Conservation (phyloP, 2,113 vertebrate species). For the Bubo bubo region DNA sequence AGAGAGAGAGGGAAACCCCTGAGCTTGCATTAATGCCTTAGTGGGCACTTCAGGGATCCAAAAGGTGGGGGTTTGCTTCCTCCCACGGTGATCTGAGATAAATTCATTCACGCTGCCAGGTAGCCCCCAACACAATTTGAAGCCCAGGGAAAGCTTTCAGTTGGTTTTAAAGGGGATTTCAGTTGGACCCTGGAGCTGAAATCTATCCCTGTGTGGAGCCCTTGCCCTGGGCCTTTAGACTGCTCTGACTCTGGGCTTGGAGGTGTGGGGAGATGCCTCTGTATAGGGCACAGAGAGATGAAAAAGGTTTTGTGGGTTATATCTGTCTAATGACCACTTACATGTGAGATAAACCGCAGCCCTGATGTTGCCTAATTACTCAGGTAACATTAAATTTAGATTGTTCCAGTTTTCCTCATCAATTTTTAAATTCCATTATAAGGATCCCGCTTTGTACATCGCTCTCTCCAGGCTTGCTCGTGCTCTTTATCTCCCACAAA, state of each 20-base stretch:
- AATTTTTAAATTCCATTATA: not conserved
- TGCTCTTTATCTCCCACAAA: not conserved
- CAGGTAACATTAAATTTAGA: not conserved
- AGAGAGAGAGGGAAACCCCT: not conserved
- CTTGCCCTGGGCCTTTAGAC: not conserved
- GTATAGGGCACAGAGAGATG: not conserved
- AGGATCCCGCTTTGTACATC: not conserved
- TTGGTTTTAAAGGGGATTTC: not conserved
- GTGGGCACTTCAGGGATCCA: no score
- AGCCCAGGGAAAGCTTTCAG: not conserved
- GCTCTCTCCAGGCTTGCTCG: not conserved
- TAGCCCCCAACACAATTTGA: not conserved
- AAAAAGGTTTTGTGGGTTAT: not conserved
- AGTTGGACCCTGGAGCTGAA: not conserved
- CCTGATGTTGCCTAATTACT: not conserved
- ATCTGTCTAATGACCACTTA: not conserved
- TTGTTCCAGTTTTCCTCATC: not conserved
- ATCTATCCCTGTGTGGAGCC: not conserved
- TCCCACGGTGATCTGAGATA: accelerated
- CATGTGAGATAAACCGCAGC: not conserved
- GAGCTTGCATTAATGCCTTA: not conserved
- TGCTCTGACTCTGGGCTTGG: not conserved
- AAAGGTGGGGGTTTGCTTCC: not conserved
- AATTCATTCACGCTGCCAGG: accelerated
- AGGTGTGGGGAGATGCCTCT: no score